Evolutionary conservation across 30 jellyfish, hydroid and myxozoan genomes (phyloP), one percentile per base, ranked within the genome.

Genomic region (Pelagia noctiluca): DNA sequence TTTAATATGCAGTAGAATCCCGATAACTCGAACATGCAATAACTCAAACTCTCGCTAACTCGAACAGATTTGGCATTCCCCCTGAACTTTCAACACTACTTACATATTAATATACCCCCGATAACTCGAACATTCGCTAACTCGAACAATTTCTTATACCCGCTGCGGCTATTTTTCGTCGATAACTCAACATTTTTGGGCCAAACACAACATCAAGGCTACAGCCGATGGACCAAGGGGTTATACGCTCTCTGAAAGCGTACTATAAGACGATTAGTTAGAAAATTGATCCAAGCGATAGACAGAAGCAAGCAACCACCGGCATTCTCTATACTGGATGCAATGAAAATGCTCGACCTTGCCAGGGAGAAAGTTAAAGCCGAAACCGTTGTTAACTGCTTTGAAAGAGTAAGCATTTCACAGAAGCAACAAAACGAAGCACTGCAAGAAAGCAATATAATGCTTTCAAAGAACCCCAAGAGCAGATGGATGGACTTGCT

Each of bases 141-240:
- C n/a, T n/a, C n/a, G n/a, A n/a, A n/a, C n/a, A n/a, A n/a, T n/a
- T n/a, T n/a, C n/a, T n/a, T n/a, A n/a, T n/a, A n/a, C n/a, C n/a
- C n/a, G n/a, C n/a, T n/a, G n/a, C n/a, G n/a, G n/a, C n/a, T n/a
- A n/a, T n/a, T n/a, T n/a, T n/a, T n/a, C n/a, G n/a, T n/a, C n/a
- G n/a, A n/a, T n/a, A n/a, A n/a, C n/a, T n/a, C n/a, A n/a, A n/a
- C n/a, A n/a, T n/a, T n/a, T n/a, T n/a, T n/a, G n/a, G n/a, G n/a
- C 72, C 22, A 60, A 60, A 60, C 35, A 60, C 72, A 60, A 60
- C 22, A 22, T 60, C 72, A 60, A 60, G 35, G 35, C 72, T 26
- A 26, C 72, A 60, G 72, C 72, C 35, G 22, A 60, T 60, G 72
- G 72, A 60, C 35, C 72, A n/a, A 60, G 72, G 72, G 30, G 35